A percentile compares a stretch with the other conserved stretches of the same genome.
Evolutionary conservation across 2,888 invertebrate species (phyloP).

Genomic region (Loripinus fragilis): DNA sequence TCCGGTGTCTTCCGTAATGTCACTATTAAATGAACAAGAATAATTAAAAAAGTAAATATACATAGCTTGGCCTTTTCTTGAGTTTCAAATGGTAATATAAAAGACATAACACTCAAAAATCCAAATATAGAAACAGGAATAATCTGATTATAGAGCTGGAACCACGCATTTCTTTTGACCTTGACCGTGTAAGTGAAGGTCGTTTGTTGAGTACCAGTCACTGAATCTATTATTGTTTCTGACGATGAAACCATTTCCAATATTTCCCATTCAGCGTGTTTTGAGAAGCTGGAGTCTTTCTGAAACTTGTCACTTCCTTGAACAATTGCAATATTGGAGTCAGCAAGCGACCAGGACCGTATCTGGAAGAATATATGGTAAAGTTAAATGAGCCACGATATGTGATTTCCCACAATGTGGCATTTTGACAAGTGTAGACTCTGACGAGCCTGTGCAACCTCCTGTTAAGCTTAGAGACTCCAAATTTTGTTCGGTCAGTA

Average conservation of each 20-base stretch:
- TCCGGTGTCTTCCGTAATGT: conserved; percentile 24
- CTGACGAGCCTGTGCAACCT: too few species aligned
- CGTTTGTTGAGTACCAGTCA: conserved; percentile 22
- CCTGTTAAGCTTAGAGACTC: too few species aligned
- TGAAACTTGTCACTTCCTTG: conserved; percentile 39
- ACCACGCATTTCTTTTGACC: conserved; percentile 42
- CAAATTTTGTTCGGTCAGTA: too few species aligned
- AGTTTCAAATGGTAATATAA: conserved; percentile 37
- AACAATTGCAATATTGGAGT: conserved; percentile 25
- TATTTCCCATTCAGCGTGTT: conserved; percentile 48
- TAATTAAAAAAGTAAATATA: conserved; percentile 8
- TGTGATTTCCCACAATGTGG: too few species aligned
- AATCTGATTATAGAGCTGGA: conserved; percentile 42
- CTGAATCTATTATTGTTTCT: conserved; percentile 23
- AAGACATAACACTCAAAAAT: conserved; percentile 47
- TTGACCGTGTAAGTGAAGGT: conserved; percentile 35
- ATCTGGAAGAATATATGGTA: conserved; percentile 33
- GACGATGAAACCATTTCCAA: not conserved
- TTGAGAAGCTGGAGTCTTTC: conserved; percentile 38
- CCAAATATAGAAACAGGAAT: conserved; percentile 48
- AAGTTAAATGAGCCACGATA: too few species aligned
- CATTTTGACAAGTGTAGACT: too few species aligned
- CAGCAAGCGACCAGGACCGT: conserved; percentile 44
- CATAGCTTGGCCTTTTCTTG: conserved; percentile 43
- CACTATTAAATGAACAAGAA: conserved; percentile 20